Evolutionary conservation across 1,140 invertebrate species (phyloP), one percentile per base, ranked within the genome.

Genomic region (Procambarus virginalis): DNA sequence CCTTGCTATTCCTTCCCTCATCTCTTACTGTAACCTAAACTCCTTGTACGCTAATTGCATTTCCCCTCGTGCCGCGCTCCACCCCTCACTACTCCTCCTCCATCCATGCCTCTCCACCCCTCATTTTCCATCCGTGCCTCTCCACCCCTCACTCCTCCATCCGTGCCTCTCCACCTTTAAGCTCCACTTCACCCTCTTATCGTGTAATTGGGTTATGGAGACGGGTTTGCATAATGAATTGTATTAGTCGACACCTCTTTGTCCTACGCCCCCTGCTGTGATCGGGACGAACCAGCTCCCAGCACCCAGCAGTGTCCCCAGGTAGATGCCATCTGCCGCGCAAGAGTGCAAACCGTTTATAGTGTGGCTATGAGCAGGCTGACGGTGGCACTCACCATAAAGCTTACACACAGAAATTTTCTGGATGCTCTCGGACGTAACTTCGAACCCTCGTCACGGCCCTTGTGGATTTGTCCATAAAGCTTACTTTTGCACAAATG

Each of bases 191-290:
- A 70, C 83, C 70, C 83, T 84, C 83, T 84, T 84, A 84, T 84
- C 83, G 70, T 76, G 83, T 84, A 84, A 84, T 84, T 84, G 83
- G 48, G 83, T 84, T 84, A 84, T 75, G 48, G 83, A 73, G 83
- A 84, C 83, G 60, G 83, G 83, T 84, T 84, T 84, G 83, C 83
- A 84, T 84, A 84, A 84, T 84, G 83, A 84, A 84, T 84, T 84
- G 83, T 84, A 84, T 84, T 84, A 84, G 70, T 84, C 83, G 73
- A 75, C 83, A 68, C 83, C 83, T 84, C 83, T 84, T 84, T 84
- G 83, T 84, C 70, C 70, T 22, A 48, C 73, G 48, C 73, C 83
- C 83, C 75, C 83, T 55, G 68, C 83, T 55, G 46, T 84, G 83
- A 48, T 48, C 68, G 12, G 82, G n/a, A 48, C 49, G 22, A 83